These are phyloP conservation scores for Pachyramphus minor DNA, from an alignment of 2,113 vertebrate genomes.

Conservation along the genomic window DNA sequence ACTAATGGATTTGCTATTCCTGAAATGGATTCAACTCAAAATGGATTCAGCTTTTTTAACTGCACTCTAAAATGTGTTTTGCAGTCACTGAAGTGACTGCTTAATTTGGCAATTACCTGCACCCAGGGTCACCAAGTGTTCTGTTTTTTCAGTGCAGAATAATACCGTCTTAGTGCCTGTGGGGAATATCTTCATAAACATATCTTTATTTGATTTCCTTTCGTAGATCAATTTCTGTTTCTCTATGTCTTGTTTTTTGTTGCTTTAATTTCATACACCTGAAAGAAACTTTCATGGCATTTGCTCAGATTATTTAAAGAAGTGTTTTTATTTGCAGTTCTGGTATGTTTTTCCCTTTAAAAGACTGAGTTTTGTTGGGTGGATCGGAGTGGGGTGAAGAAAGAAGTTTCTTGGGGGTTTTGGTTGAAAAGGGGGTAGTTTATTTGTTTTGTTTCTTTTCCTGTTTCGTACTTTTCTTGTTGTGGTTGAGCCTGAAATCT, in stretches of 20 bases:
- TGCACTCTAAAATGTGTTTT: conserved; percentile 10
- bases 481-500: background rate
- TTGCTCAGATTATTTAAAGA: background rate
- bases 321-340: background rate
- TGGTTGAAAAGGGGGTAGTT: background rate
- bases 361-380: background rate
- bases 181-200: background rate
- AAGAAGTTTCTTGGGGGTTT: background rate
- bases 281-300: background rate
- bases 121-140: background rate
- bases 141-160: background rate
- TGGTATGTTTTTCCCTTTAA: background rate
- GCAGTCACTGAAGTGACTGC: background rate
- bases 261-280: background rate
- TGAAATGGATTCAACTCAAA: background rate
- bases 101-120: conserved; percentile 39
- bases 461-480: background rate
- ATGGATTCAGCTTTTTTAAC: conserved; percentile 6
- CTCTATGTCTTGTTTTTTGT: background rate
- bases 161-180: background rate
- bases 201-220: background rate
- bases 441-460: background rate
- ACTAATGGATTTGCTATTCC: background rate
- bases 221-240: background rate
- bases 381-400: background rate